phyloP scores from a whole-genome alignment of 1,140 invertebrate species.

The Calosoma granatense region DNA sequence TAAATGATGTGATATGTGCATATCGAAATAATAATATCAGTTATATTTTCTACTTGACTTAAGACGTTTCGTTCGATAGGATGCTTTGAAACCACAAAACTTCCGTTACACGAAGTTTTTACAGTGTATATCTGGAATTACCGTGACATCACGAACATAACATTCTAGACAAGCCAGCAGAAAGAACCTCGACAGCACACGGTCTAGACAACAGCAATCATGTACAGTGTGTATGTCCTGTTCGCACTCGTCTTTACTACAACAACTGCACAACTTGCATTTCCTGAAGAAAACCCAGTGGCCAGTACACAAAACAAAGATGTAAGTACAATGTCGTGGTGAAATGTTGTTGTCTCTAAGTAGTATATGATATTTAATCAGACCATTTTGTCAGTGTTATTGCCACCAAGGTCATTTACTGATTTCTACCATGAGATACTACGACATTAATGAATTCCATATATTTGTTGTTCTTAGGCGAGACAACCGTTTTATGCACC shows the following conservation, averaged over 20 bases:
- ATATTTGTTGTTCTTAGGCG: slow-evolving; percentile 37
- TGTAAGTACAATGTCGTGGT: slow-evolving; percentile 2
- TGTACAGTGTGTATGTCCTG: neutral
- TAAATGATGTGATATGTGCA: no score
- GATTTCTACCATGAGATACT: no score
- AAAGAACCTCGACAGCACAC: neutral
- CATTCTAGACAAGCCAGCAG: neutral
- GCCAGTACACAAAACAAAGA: neutral
- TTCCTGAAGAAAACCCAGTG: slow-evolving; percentile 2
- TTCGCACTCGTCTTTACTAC: neutral
- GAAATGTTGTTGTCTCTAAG: neutral
- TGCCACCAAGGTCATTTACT: neutral
- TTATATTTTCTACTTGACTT: no score
- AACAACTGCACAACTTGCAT: neutral
- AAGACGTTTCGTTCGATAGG: no score
- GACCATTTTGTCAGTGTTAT: no score
- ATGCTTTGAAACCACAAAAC: neutral
- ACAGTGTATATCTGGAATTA: slow-evolving; percentile 8
- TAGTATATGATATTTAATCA: no score
- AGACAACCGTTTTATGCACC: slow-evolving; percentile 44
- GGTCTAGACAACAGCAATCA: neutral
- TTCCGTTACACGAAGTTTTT: neutral
- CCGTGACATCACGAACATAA: slow-evolving; percentile 2
- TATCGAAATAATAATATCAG: no score
- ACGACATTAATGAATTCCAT: no score